phyloP scores from a whole-genome alignment of 2,113 vertebrate species.

The Brienomyrus longianalis region DNA sequence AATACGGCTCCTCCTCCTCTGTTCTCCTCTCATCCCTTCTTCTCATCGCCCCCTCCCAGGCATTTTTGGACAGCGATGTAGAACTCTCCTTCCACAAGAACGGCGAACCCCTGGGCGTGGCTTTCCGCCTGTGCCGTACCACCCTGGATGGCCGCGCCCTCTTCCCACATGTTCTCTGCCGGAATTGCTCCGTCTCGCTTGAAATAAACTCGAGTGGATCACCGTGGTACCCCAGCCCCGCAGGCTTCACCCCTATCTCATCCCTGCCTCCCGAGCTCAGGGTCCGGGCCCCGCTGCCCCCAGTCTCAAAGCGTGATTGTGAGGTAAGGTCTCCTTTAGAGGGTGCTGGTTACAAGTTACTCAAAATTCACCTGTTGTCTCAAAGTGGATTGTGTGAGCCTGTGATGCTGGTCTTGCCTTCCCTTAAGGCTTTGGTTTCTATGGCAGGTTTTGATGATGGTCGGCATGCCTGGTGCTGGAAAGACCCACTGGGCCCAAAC shows the following conservation, averaged over 20 bases:
- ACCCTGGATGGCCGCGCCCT: constrained; percentile 55
- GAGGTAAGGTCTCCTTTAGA: constrained; percentile 56
- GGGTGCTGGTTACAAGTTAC: not conserved
- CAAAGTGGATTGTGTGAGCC: not conserved
- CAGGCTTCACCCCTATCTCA: constrained; percentile 59
- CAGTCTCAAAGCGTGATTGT: constrained; percentile 58
- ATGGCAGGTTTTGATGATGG: constrained; percentile 74
- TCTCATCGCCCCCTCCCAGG: constrained; percentile 39
- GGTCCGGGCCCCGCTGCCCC: constrained; percentile 44
- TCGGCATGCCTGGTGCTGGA: constrained; percentile 78
- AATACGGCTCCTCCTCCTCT: not conserved
- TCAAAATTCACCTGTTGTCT: no score
- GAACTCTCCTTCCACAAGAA: constrained; percentile 79
- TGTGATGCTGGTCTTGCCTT: not conserved
- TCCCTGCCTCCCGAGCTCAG: constrained; percentile 53
- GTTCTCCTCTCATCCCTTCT: not conserved
- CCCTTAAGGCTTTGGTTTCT: not conserved
- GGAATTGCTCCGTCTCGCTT: constrained; percentile 66
- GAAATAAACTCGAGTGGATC: constrained; percentile 64
- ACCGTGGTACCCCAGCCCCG: constrained; percentile 62
- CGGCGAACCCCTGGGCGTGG: constrained; percentile 65
- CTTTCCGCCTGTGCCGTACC: constrained; percentile 59
- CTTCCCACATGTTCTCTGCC: constrained; percentile 76
- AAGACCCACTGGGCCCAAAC: constrained; percentile 76
- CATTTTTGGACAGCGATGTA: constrained; percentile 54